Evolutionary conservation across 2,888 invertebrate species (phyloP).

Genomic region (Hydrotaea diabolus): DNA sequence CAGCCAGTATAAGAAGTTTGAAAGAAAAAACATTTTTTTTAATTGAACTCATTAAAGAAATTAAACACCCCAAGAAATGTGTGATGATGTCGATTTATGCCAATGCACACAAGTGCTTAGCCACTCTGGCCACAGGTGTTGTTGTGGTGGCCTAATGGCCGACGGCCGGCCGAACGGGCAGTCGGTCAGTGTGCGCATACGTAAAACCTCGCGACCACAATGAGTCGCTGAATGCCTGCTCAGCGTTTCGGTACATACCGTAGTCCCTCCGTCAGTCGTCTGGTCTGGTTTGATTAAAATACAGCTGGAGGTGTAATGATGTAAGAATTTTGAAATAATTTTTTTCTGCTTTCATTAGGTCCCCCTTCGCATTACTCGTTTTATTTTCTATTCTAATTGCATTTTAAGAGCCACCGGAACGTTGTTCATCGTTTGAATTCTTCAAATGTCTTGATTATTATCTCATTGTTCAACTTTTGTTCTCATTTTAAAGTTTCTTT

Average conservation of each 20-base stretch:
- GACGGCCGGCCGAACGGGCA: neutral
- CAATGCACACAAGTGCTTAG: too few species aligned
- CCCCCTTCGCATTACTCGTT: neutral
- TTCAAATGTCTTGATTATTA: slow-evolving; percentile 7
- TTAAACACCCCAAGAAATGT: slow-evolving; percentile 39
- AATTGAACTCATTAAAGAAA: slow-evolving; percentile 55
- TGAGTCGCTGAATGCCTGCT: neutral
- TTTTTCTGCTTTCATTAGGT: too few species aligned
- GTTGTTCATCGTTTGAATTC: neutral
- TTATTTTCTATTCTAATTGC: neutral
- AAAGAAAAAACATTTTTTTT: slow-evolving; percentile 16
- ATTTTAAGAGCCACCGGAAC: neutral
- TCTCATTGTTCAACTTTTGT: neutral
- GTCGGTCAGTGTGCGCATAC: neutral
- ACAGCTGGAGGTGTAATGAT: neutral
- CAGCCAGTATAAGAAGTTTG: too few species aligned
- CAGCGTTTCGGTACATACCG: too few species aligned
- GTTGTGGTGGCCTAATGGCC: neutral
- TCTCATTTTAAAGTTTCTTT: too few species aligned
- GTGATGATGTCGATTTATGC: neutral
- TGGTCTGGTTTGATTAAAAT: neutral
- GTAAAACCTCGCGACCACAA: neutral
- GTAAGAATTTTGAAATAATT: neutral
- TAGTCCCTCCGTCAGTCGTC: neutral
- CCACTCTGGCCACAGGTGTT: slow-evolving; percentile 7